Base-by-base conservation (phyloP, 2,888 invertebrate genomes). In the Cerceris rybyensis region DNA sequence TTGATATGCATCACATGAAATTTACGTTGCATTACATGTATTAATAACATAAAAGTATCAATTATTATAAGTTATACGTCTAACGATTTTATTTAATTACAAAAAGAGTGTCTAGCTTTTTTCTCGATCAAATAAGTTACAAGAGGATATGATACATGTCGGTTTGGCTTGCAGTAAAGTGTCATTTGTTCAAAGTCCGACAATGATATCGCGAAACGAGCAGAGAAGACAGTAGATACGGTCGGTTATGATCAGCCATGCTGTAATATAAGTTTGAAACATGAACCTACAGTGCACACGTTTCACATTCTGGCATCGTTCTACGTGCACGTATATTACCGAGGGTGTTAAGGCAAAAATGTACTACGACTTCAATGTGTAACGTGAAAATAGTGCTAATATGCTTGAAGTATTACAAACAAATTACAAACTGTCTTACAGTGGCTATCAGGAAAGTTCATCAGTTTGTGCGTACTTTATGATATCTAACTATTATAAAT, bases 241-340 rank as follows among this genome's bases (percentile, higher is more conserved):
- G 43, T 43, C 42, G 7, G 42, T 11, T 59, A 59, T 59, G 59
- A 59, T 59, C 59, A 59, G 59, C 41, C 59, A 8, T 14, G 8
- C 6, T 42, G 59, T 59, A 59, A 59, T 59, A 59, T 42, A 42
- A 59, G 55, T 57, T 57, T 16, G 55, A 57, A 57, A 17, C 55
- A 57, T 28, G 28, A 28, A 28, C 28, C 28, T 28, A 28, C 28
- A 28, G 28, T 1, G 55, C 13, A 57, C 39, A 57, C 55, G 39
- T 57, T 57, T 57, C 39, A 7, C 55, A n/a, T 50, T 6, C n/a
- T n/a, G n/a, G 50, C 13, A 13, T 50, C n/a, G n/a, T 50, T n/a
- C 9, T 46, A 1, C 11, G 11, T 46, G 46, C 46, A 46, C 46
- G 11, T 11, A 46, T 11, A 46, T 11, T 11, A 46, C 46, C 46